phyloP scores from a whole-genome alignment of 2,113 vertebrate genomes.

The Cyprinodon brontotheroides region DNA sequence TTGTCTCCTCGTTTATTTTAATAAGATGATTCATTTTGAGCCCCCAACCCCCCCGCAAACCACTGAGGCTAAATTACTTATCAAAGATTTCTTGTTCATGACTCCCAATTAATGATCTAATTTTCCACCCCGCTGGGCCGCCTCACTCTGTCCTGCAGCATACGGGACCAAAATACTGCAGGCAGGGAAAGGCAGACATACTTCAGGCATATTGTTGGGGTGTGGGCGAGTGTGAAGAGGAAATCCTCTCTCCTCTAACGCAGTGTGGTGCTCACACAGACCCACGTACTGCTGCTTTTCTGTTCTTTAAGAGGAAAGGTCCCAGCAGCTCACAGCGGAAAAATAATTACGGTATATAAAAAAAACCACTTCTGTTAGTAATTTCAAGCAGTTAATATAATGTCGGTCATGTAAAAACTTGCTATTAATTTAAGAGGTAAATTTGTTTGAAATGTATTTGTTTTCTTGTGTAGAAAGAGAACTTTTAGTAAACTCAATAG shows the following conservation, averaged over 20 bases:
- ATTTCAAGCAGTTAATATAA: no score
- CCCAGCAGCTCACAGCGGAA: not conserved
- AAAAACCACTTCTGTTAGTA: no score
- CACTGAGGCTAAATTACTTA: constrained; percentile 67
- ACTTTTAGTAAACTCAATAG: no score
- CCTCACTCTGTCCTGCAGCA: constrained; percentile 61
- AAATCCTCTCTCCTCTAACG: constrained; percentile 18
- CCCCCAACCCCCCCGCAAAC: constrained; percentile 40
- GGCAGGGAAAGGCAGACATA: constrained; percentile 51
- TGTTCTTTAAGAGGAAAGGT: not conserved
- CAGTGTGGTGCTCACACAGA: not conserved
- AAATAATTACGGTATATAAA: no score
- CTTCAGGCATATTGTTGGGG: constrained; percentile 65
- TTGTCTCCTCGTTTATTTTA: constrained; percentile 15
- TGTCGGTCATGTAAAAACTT: no score
- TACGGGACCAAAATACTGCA: constrained; percentile 64
- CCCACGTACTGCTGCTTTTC: not conserved
- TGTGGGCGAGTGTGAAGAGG: constrained; percentile 7
- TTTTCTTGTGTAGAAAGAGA: not conserved
- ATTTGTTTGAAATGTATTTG: no score
- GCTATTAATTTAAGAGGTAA: no score
- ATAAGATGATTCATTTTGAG: constrained; percentile 38
- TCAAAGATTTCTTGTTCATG: constrained; percentile 73
- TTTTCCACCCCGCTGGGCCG: constrained; percentile 73
- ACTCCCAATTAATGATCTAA: constrained; percentile 78